A percentile compares a stretch with the other conserved stretches of the same genome.
Conservation (phyloP, 2,888 invertebrate genomes). For the Pachliopta kotzebuea region DNA sequence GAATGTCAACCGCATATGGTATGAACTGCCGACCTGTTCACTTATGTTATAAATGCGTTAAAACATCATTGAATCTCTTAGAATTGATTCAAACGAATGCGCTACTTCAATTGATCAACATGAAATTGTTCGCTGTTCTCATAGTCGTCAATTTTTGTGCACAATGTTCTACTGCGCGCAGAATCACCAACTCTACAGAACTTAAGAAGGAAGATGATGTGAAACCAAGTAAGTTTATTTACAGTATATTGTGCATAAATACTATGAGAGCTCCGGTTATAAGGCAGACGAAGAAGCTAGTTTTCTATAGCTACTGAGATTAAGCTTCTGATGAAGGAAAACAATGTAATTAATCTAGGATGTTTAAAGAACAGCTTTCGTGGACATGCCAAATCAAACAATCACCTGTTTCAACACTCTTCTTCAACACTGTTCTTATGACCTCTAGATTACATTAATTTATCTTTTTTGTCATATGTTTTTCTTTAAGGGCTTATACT, state of each 20-base stretch:
- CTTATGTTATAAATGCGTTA: conserved; percentile 62
- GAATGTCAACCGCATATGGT: conserved; percentile 57
- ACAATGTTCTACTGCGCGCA: conserved; percentile 42
- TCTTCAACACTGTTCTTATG: neutral
- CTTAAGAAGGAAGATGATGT: conserved; percentile 36
- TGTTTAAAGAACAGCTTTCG: no score
- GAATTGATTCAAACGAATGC: conserved; percentile 42
- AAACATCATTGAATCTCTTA: conserved; percentile 46
- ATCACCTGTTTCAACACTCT: no score
- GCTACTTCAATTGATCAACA: conserved; percentile 40
- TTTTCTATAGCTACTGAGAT: no score
- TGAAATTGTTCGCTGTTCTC: conserved; percentile 43
- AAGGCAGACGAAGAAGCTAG: no score
- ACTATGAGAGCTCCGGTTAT: no score
- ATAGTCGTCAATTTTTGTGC: conserved; percentile 44
- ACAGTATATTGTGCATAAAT: no score
- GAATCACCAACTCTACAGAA: conserved; percentile 41
- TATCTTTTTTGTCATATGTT: neutral
- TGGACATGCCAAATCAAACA: no score
- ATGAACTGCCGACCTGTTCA: conserved; percentile 43
- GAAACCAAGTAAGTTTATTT: conserved; percentile 38
- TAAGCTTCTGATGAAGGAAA: no score
- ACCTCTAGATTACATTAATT: neutral
- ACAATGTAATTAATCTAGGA: no score
- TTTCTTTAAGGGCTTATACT: neutral